phyloP scores from a whole-genome alignment of 1,140 invertebrate genomes.

The Drosophila obscura region DNA sequence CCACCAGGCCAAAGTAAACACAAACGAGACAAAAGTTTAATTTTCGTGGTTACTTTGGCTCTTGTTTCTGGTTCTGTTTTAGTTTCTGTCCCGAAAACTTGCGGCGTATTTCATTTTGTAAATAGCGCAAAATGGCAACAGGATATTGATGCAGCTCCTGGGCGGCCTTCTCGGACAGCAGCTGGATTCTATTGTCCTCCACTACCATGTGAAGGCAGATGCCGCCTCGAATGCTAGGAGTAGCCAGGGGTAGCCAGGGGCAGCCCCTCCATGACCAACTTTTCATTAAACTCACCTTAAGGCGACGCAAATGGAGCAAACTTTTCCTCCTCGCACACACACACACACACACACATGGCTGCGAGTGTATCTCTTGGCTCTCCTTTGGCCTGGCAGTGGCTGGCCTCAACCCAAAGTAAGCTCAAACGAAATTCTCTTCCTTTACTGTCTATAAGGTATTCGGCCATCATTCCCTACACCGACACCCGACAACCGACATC shows the following conservation, averaged over 20 bases:
- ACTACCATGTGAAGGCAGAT: slow-evolving; percentile 28
- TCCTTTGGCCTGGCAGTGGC: not conserved
- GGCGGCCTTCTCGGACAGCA: slow-evolving; percentile 28
- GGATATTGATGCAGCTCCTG: slow-evolving; percentile 65
- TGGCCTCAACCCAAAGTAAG: slow-evolving; percentile 44
- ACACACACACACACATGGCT: slow-evolving; percentile 6
- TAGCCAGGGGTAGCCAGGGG: not conserved
- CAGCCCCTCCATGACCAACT: slow-evolving; percentile 33
- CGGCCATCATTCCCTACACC: not conserved
- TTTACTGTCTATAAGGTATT: slow-evolving; percentile 45
- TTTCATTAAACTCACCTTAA: slow-evolving; percentile 71
- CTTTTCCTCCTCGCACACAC: slow-evolving; percentile 43
- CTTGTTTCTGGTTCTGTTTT: slow-evolving; percentile 12
- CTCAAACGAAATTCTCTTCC: slow-evolving; percentile 69
- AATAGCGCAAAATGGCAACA: slow-evolving; percentile 71
- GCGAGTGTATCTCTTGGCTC: not conserved
- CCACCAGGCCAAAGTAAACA: slow-evolving; percentile 31
- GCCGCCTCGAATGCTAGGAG: too few relatives aligned
- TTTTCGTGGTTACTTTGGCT: slow-evolving; percentile 69
- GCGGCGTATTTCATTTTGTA: slow-evolving; percentile 72
- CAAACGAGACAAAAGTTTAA: slow-evolving; percentile 69
- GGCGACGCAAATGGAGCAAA: slow-evolving; percentile 63
- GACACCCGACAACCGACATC: not conserved
- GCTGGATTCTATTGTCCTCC: slow-evolving; percentile 64
- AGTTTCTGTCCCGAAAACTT: slow-evolving; percentile 48